phyloP scores from a whole-genome alignment of 2,113 vertebrate genomes.

The Chaetops frenatus region DNA sequence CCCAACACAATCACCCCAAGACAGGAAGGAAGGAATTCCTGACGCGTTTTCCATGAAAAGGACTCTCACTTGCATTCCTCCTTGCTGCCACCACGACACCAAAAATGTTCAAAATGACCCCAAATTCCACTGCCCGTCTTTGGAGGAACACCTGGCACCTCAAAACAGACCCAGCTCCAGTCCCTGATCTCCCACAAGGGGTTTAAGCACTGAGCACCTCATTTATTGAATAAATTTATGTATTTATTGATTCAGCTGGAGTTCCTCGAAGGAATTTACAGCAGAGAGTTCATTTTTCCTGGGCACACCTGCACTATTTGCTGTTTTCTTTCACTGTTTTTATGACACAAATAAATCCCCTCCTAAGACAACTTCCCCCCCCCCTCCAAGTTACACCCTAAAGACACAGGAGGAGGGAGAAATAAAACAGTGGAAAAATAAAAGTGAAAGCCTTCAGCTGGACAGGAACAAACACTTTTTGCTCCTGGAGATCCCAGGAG shows the following conservation, averaged over 20 bases:
- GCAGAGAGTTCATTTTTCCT: neutral
- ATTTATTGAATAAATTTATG: neutral
- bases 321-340: neutral
- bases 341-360: neutral
- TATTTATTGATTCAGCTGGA: neutral
- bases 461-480: neutral
- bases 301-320: no score
- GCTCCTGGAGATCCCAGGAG: neutral
- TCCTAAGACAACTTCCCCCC: neutral
- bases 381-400: neutral
- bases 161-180: neutral
- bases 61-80: neutral
- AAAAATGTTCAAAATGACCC: rapidly evolving
- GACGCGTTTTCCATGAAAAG: rapidly evolving
- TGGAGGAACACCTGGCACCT: neutral
- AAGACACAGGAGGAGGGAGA: neutral
- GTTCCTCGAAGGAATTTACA: neutral
- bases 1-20: no score
- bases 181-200: neutral
- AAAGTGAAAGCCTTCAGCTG: neutral
- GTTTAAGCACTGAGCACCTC: neutral
- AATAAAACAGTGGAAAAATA: neutral
- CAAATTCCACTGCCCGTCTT: neutral
- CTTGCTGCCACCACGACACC: rapidly evolving
- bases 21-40: neutral